Evolutionary conservation across 2,113 vertebrate species (phyloP), one percentile per base, ranked within the genome.

Genomic region (Perca fluviatilis): DNA sequence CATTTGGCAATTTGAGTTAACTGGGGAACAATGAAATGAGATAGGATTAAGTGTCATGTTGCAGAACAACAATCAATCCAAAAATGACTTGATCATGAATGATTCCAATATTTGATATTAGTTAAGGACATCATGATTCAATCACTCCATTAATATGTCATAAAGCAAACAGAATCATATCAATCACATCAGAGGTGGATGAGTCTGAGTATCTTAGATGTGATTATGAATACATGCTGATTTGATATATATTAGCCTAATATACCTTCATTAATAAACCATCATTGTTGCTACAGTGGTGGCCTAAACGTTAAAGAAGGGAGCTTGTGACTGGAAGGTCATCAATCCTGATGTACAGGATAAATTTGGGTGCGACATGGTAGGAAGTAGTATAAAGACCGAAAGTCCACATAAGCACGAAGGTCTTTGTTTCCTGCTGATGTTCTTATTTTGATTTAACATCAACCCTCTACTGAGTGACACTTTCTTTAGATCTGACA

Each of bases 41-140:
- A 61, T 19, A 6, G 30, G 49, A 19, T 60, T 43, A 46, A 1
- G 0, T 50, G 27, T 33, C 53, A 60, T 23, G 47, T 13, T 47
- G 33, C 25, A 6, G 27, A 16, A 11, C 30, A 16, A 27, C 27
- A 19, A 54, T 79, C 58, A 66, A 19, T 75, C 53, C 23, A 40
- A 40, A 79, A 43, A 16, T 15, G 51, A 63, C 19, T 36, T 13
- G 2, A 65, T 65, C 13, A 6, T 13, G 15, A 6, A 53, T 30
- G 7, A 49, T 74, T 84, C n/a, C 2, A 74, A 30, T 83, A 5
- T 25, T 18, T 56, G 23, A 46, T 78, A 62, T 79, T 23, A 62
- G 27, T 56, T 51, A 72, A 46, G 49, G 71, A 76, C 49, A 5
- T 67, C 14, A 69, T 64, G 14, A 40, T 74, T 69, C 50, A 47